Percentiles rank a stretch among this genome's conserved stretches.
Evolutionary conservation across 2,113 vertebrate species (phyloP).

Genomic region (Salvator merianae): DNA sequence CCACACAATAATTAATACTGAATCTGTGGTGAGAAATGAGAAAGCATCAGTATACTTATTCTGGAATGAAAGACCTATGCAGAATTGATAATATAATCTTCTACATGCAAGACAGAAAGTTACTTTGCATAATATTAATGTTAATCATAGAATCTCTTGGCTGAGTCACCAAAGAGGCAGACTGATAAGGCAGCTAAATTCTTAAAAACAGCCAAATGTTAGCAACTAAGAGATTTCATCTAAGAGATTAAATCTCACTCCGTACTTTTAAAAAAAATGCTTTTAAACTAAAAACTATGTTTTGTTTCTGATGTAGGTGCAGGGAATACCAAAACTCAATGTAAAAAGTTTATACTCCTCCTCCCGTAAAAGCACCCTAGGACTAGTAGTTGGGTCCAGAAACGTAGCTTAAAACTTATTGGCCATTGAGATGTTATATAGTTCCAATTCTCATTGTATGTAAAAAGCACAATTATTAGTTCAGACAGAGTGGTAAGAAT

Average conservation of each 20-base stretch:
- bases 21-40: constrained; percentile 38
- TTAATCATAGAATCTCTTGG: constrained; percentile 23
- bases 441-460: too few relatives aligned
- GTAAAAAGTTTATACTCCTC: too few relatives aligned
- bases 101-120: constrained; percentile 24
- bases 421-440: not conserved
- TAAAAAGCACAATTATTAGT: too few relatives aligned
- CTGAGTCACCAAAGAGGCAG: constrained; percentile 19
- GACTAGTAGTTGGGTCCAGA: not conserved
- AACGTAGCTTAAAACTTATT: not conserved
- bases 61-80: constrained; percentile 34
- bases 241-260: not conserved
- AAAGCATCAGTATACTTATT: constrained; percentile 45
- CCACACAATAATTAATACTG: constrained; percentile 39
- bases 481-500: too few relatives aligned
- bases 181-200: constrained; percentile 37
- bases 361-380: not conserved
- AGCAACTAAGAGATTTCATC: not conserved
- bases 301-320: not conserved
- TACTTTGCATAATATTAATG: constrained; percentile 28
- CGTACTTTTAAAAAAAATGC: not conserved
- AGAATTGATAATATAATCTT: constrained; percentile 44
- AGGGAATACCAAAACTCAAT: not conserved
- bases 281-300: not conserved
- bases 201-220: not conserved